phyloP scores from a whole-genome alignment of 2,797 vertebrate species.

The Sandelia bainsii region DNA sequence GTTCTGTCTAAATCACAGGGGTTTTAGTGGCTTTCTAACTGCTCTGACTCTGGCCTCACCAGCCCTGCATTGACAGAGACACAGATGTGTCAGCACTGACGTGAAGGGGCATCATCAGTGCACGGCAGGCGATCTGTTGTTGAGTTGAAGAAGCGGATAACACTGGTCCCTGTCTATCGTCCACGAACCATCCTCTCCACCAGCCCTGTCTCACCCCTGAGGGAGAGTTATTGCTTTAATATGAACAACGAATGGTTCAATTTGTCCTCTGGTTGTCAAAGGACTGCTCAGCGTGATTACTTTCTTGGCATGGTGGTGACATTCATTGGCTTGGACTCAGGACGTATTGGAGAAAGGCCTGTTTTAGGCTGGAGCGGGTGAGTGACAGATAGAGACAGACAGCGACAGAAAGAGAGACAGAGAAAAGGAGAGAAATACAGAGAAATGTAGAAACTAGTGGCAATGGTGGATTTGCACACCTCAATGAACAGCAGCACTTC shows the following conservation, averaged over 20 bases:
- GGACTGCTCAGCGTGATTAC: conserved; percentile 75
- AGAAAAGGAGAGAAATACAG: conserved; percentile 27
- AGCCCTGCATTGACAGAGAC: conserved; percentile 37
- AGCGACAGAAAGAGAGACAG: conserved; percentile 28
- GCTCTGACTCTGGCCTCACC: conserved; percentile 8
- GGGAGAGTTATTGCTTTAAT: conserved; percentile 85
- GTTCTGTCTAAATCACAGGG: conserved; percentile 26
- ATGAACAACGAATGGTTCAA: conserved; percentile 78
- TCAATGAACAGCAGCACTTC: conserved; percentile 58
- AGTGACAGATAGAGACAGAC: conserved; percentile 52
- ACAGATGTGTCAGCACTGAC: conserved; percentile 48
- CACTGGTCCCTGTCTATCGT: conserved; percentile 52
- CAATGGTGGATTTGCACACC: conserved; percentile 49
- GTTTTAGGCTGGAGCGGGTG: conserved; percentile 32
- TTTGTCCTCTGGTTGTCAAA: conserved; percentile 77
- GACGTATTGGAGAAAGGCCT: conserved; percentile 70
- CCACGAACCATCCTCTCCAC: conserved; percentile 20
- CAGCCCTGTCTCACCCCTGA: conserved; percentile 42
- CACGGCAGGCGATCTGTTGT: conserved; percentile 58
- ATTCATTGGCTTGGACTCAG: conserved; percentile 75
- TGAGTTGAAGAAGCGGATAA: conserved; percentile 67
- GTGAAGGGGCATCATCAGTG: conserved; percentile 59
- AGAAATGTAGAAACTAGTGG: conserved; percentile 31
- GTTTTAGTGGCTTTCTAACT: conserved; percentile 45
- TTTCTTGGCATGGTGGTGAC: conserved; percentile 71